A percentile compares a stretch with the other conserved stretches of the same genome.
Conservation (phyloP, 2,113 vertebrate genomes). For the Picathartes gymnocephalus region DNA sequence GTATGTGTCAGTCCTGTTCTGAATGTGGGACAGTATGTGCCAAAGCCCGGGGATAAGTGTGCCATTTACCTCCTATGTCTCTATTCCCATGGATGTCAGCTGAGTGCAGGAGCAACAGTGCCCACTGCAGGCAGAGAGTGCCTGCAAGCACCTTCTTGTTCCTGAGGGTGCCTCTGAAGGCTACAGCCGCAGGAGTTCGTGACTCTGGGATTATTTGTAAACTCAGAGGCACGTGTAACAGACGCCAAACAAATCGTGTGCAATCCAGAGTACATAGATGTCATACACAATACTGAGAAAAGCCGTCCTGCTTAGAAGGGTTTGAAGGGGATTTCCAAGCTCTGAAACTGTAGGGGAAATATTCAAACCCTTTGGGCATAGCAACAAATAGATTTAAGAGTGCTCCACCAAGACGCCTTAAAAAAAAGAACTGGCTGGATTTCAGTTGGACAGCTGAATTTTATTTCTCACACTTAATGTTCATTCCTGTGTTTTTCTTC, state of each 20-base stretch:
- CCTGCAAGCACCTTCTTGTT: neutral
- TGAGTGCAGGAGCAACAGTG: accelerated
- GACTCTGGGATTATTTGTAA: neutral
- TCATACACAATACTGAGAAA: neutral
- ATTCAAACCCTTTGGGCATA: neutral
- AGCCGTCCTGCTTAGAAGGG: neutral
- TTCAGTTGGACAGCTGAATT: constrained; percentile 20
- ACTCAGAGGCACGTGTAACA: neutral
- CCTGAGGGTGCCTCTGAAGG: neutral
- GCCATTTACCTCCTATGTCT: neutral
- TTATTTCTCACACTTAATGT: neutral
- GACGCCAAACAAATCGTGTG: neutral
- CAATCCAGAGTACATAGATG: neutral
- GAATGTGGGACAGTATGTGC: too few relatives aligned
- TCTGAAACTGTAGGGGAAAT: constrained; percentile 3
- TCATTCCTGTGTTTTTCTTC: neutral
- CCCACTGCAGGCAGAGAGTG: neutral
- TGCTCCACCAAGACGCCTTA: neutral
- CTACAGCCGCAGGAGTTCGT: neutral
- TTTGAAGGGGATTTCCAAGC: constrained; percentile 61
- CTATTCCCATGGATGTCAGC: neutral
- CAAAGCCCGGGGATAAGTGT: neutral
- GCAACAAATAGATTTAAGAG: neutral
- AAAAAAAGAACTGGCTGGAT: neutral
- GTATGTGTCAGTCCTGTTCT: neutral